These are phyloP conservation scores for Danio choprae DNA, from an alignment of 2,797 vertebrate species.

Conservation along the genomic window DNA sequence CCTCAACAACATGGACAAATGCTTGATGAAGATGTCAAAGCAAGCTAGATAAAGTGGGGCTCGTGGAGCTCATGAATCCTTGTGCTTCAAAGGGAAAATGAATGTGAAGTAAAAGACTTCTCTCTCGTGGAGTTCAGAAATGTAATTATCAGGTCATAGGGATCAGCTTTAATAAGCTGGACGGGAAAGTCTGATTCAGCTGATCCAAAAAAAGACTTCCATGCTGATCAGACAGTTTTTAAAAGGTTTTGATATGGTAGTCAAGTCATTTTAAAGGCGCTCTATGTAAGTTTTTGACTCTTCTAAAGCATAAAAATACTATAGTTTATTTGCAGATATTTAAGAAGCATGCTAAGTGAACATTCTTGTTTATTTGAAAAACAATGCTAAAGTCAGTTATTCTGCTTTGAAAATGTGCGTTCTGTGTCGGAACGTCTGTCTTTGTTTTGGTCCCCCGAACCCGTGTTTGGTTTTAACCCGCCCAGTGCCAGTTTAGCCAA, in stretches of 20 bases:
- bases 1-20: constrained; percentile 77
- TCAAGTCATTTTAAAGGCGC: constrained; percentile 25
- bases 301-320: too few species aligned
- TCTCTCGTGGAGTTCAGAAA: constrained; percentile 24
- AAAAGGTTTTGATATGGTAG: constrained; percentile 45
- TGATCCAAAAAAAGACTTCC: constrained; percentile 51
- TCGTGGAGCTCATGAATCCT: constrained; percentile 57
- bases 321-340: too few species aligned
- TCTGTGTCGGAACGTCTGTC: too few species aligned
- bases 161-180: constrained; percentile 39
- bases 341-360: too few species aligned
- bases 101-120: neutral
- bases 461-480: too few species aligned
- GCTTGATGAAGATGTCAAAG: constrained; percentile 82
- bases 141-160: constrained; percentile 43
- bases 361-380: too few species aligned
- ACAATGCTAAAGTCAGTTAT: too few species aligned
- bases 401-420: too few species aligned
- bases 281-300: too few species aligned
- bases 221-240: constrained; percentile 56
- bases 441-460: too few species aligned
- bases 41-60: constrained; percentile 77
- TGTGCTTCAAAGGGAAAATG: constrained; percentile 20
- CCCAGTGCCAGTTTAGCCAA: too few species aligned
- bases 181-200: constrained; percentile 48